Evolutionary conservation across 2,797 vertebrate species (phyloP).

Genomic region (Naso thynnoides): DNA sequence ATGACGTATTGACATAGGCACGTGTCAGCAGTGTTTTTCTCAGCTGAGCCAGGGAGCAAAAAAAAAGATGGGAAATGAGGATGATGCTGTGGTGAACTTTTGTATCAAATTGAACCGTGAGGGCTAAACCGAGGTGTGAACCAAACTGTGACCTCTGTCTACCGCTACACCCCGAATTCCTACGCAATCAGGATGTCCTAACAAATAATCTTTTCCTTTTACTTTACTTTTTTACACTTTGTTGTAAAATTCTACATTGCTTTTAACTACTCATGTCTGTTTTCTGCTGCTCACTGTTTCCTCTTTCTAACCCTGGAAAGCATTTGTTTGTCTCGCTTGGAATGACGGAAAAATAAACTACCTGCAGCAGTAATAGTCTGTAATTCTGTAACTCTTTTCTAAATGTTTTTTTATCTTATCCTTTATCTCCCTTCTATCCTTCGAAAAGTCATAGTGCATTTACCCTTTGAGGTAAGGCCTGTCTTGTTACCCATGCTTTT

Average conservation of each 20-base stretch:
- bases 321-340: neutral
- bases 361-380: conserved; percentile 4
- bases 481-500: neutral
- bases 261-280: neutral
- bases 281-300: too few relatives aligned
- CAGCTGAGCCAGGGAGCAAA: too few relatives aligned
- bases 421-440: conserved; percentile 34
- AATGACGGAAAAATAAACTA: neutral
- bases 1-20: too few relatives aligned
- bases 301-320: neutral
- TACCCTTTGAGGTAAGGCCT: conserved; percentile 52
- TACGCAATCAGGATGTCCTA: neutral
- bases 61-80: too few relatives aligned
- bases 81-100: too few relatives aligned
- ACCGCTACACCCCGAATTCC: too few relatives aligned
- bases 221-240: neutral
- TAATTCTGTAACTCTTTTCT: neutral
- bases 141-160: too few relatives aligned
- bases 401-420: conserved; percentile 32
- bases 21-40: too few relatives aligned
- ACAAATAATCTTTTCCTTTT: neutral
- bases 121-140: too few relatives aligned
- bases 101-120: too few relatives aligned
- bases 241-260: neutral
- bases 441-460: conserved; percentile 17